phyloP scores from a whole-genome alignment of 2,888 invertebrate species.

The Conops quadrifasciatus region DNA sequence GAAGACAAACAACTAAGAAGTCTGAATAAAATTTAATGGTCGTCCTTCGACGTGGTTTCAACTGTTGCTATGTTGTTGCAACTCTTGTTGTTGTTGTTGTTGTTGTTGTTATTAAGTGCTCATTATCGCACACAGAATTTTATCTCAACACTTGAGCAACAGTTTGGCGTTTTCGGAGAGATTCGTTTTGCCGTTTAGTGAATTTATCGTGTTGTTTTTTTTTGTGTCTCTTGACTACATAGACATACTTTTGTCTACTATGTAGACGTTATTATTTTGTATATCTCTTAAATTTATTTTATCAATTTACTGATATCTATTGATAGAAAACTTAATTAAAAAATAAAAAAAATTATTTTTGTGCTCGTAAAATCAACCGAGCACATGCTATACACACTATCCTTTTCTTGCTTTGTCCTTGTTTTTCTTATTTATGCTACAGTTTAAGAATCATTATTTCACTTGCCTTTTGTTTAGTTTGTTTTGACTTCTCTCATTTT shows the following conservation, averaged over 20 bases:
- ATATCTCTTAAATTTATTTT: slow-evolving; percentile 19
- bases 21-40: not conserved
- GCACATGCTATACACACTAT: too few species aligned
- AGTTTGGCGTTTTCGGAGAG: not conserved
- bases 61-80: slow-evolving; percentile 45
- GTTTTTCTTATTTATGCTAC: too few species aligned
- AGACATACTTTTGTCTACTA: not conserved
- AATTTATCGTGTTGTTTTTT: not conserved
- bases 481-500: too few species aligned
- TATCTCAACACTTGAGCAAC: not conserved
- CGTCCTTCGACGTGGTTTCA: not conserved
- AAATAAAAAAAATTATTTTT: too few species aligned
- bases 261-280: slow-evolving; percentile 26
- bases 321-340: too few species aligned
- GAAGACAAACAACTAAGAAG: not conserved
- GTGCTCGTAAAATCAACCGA: too few species aligned
- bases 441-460: too few species aligned
- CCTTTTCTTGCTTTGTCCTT: too few species aligned
- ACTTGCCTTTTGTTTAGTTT: too few species aligned
- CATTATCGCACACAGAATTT: not conserved
- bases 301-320: not conserved
- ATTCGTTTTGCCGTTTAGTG: not conserved
- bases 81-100: slow-evolving; percentile 48
- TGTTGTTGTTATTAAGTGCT: slow-evolving; percentile 15
- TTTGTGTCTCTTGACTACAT: slow-evolving; percentile 3